Base-by-base conservation (phyloP, 2,113 vertebrate genomes). In the Poecile atricapillus region DNA sequence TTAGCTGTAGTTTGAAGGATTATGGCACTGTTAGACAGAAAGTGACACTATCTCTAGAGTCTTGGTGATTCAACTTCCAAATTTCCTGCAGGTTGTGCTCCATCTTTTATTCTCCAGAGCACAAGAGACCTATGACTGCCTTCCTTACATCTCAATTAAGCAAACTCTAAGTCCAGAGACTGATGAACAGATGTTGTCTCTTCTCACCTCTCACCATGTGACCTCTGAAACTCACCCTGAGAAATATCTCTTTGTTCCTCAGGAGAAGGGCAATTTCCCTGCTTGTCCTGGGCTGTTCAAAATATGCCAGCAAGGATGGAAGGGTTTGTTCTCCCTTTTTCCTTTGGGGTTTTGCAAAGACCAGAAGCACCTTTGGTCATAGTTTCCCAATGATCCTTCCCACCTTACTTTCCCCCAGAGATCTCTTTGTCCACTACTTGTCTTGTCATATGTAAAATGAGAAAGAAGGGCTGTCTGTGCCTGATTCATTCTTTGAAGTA, bases 51-150 rank as follows among this genome's bases (percentile, higher is more conserved):
- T 3, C 4, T 78, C 63, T 64, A 50, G 39, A 21, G 11, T 50
- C 28, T 44, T 82, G 11, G 13, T 52, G 31, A 39, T 59, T 67
- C 27, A 35, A 0, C 3, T 2, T 11, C 8, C 3, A 0, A 47
- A 19, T 33, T 83, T 80, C 44, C 49, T 44, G 10, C 30, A 64
- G 41, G 18, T 30, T 35, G 0, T 44, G 44, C 33, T 12, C 30
- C 2, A 3, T 69, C 10, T 65, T 83, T 88, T 11, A 7, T 78
- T 76, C 33, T 76, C 15, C 37, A 65, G n/a, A 80, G 24, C 31
- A 75, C 15, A 22, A 23, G 15, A 68, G 6, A 44, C 27, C 27
- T 58, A 27, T 80, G 76, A 53, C 17, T 53, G 10, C 24, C 52
- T 86, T 86, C 39, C 9, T 86, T 23, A n/a, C 11, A 39, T 46